Percentiles rank a stretch among this genome's conserved stretches.
Evolutionary conservation across 2,888 invertebrate species (phyloP).

Genomic region (Arge pagana): DNA sequence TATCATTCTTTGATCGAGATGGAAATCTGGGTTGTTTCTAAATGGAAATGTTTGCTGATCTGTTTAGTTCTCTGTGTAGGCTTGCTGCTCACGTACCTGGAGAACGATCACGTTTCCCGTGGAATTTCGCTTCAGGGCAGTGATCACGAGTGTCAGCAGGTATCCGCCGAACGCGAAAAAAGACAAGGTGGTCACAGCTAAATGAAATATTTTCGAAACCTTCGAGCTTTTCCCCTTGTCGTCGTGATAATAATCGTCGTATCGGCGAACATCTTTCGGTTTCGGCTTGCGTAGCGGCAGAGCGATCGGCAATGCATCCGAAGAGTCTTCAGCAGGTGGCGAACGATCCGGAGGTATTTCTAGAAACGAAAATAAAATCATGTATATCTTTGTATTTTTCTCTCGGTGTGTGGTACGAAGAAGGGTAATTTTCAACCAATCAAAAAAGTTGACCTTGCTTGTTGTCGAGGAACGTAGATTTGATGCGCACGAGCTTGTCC

Average conservation of each 20-base stretch:
- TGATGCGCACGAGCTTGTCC: slow-evolving; percentile 70
- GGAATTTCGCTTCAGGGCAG: slow-evolving; percentile 71
- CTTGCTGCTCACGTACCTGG: slow-evolving; percentile 41
- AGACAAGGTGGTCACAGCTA: slow-evolving; percentile 77
- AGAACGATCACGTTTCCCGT: slow-evolving; percentile 49
- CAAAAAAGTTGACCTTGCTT: slow-evolving; percentile 34
- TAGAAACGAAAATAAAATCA: background rate
- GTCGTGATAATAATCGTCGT: slow-evolving; percentile 60
- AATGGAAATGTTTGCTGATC: no score
- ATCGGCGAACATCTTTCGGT: slow-evolving; percentile 42
- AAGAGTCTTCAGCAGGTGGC: no score
- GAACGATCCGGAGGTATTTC: background rate
- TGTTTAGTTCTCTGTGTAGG: background rate
- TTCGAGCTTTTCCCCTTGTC: slow-evolving; percentile 63
- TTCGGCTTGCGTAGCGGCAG: slow-evolving; percentile 40
- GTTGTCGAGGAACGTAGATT: slow-evolving; percentile 56
- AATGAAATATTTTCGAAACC: slow-evolving; percentile 75
- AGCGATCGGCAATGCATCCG: slow-evolving; percentile 41
- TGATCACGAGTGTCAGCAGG: slow-evolving; percentile 75
- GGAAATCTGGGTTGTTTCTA: no score
- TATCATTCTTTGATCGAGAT: no score
- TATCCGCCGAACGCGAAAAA: slow-evolving; percentile 87
- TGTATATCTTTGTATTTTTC: background rate
- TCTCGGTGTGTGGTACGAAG: background rate
- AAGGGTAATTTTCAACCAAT: background rate